Evolutionary conservation across 2,888 invertebrate species (phyloP), one percentile per base, ranked within the genome.

Genomic region (Cactoblastis cactorum): DNA sequence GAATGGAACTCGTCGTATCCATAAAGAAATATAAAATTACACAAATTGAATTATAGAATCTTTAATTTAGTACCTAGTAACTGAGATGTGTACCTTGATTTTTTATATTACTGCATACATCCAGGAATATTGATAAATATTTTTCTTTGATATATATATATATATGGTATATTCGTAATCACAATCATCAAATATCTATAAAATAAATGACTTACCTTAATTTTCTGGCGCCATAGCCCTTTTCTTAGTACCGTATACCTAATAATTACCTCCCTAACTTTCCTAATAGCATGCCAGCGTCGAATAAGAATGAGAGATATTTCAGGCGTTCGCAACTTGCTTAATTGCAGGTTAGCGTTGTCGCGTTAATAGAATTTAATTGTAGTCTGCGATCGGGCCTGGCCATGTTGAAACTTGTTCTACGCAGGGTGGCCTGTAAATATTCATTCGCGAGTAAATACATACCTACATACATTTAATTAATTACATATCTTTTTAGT

Each of bases 351-450:
- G 67, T 76, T 77, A 69, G 76, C 64, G 74, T 73, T 75, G 73
- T 79, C 78, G 74, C 74, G 71, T 66, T 87, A 85, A 86, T 87
- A 83, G 81, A 86, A 80, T 86, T 84, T 83, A 84, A 87, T 88
- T 83, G 75, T 77, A 68, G 74, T 63, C 61, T 67, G 61, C 63
- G 67, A 63, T 66, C 61, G 53, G 62, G 63, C 59, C 59, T 56
- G 56, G 56, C 55, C 59, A 61, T 66, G 60, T 66, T 59, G 59
- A 56, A 77, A 76, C 74, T 68, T 53, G 74, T 74, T 74, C 53
- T 62, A 48, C 28, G 15, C 28, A 35, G 47, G 37, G 46, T 34
- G 46, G 34, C 34, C 46, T 53, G 53, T 54, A 48, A 34, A 53
- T 50, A 50, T 56, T 37, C 37, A 48, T 35, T 38, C 35, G 34